Base-by-base conservation (phyloP, 2,888 invertebrate species). In the Colostygia pectinataria region DNA sequence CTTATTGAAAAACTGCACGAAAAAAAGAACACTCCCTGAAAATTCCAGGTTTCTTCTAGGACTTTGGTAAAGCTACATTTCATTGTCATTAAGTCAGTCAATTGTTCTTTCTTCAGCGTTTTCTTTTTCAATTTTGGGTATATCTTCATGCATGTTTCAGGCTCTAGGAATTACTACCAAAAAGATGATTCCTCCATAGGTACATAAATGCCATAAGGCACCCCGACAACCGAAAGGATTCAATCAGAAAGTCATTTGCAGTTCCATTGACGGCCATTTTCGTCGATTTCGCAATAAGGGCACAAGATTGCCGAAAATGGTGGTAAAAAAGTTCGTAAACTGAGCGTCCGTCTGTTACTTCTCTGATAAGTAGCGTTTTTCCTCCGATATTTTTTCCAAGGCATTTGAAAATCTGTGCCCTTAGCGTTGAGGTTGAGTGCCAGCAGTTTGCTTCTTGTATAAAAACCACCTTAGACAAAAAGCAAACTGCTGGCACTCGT, bases 181-280 rank as follows among this genome's bases (percentile, higher is more conserved):
- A n/a, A n/a, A n/a, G n/a, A n/a, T n/a, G 61, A 50, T 61, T 58
- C 56, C 63, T 57, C 54, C 62, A 60, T 61, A n/a, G n/a, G n/a
- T n/a, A n/a, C n/a, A 63, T 66, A 68, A 66, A 66, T 64, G 62
- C 63, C 60, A 61, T 55, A 63, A 53, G 42, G 46, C 33, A 28
- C 55, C 20, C 53, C 48, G 49, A 51, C 51, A 33, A 9, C 18
- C 20, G 51, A 59, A 63, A 59, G 61, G 65, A 66, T 63, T 63
- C 63, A 74, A 74, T 74, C 73, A 74, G 66, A 73, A 74, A 67
- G 59, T 66, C 71, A 68, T 74, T 74, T 70, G 57, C 57, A 55
- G 61, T 48, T 36, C 49, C 45, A 54, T 52, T 53, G 57, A 48
- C 32, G 49, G 49, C 49, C 53, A 48, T 55, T 55, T 57, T 46